Evolutionary conservation across 2,797 vertebrate species (phyloP).

Genomic region (Linurgus olivaceus): DNA sequence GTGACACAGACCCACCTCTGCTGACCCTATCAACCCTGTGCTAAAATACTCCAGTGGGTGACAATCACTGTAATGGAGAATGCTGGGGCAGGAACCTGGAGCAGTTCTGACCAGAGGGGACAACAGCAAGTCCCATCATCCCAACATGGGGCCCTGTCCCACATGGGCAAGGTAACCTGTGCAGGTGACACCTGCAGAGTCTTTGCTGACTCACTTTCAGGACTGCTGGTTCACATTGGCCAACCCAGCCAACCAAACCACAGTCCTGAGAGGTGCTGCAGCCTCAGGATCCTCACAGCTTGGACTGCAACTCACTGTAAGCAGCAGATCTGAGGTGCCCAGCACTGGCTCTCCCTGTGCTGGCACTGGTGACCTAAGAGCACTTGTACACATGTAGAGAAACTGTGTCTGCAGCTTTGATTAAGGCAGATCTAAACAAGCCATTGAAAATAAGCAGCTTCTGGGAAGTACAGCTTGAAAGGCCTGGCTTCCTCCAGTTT

Average conservation of each 20-base stretch:
- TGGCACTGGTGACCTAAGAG: not conserved
- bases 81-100: not conserved
- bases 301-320: not conserved
- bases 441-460: not conserved
- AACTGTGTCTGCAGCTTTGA: not conserved
- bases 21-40: not conserved
- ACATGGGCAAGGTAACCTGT: not conserved
- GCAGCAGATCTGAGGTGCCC: not conserved
- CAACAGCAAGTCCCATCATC: not conserved
- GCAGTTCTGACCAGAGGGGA: not conserved
- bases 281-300: not conserved
- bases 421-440: not conserved
- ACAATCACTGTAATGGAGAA: not conserved
- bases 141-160: not conserved
- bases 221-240: not conserved
- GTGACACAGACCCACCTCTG: not conserved
- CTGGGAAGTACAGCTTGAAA: not conserved
- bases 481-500: not conserved
- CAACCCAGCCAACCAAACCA: not conserved
- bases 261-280: not conserved
- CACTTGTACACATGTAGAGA: fast-evolving
- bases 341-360: not conserved
- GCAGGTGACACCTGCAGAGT: not conserved
- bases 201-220: not conserved
- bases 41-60: not conserved